Base-by-base conservation (phyloP, 1,140 invertebrate species). In the Coelopa frigida region DNA sequence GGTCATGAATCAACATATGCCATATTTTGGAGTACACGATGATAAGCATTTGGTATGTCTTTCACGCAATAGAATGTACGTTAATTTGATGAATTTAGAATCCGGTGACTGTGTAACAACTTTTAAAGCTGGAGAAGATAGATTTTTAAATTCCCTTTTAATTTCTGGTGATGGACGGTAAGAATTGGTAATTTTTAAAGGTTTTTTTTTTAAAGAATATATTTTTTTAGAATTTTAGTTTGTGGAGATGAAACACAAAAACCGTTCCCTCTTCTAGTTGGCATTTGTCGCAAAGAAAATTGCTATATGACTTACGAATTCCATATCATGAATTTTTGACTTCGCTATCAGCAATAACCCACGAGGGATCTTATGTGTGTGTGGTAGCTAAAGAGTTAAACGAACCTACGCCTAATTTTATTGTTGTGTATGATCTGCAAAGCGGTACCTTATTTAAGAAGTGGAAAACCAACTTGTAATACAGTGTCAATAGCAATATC, bases 1-100 rank as follows among this genome's bases (percentile, higher is more conserved):
- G 26, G 87, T 91, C 3, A 90, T 93, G 85, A 91, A 91, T 73
- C 87, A 91, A 60, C 89, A 90, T 71, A 89, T 91, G 87, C 86
- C 89, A 26, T 90, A 81, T 65, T 92, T 84, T 71, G 87, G 86
- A 3, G 74, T 89, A 5, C 85, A 90, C 63, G 85, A 87, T 72
- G 65, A 78, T 31, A 77, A 79, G 15, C 87, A 89, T 67, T 70
- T 89, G 36, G 87, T 91, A 11, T 81, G 86, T 12, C 72, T 93
- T 12, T 87, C 87, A 2, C 73, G 89, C 31, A 91, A 91, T 70
- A 68, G 89, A 49, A 91, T 93, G 87, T 90, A 91, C 65, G 87
- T 92, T 31, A 90, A 92, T 71, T 76, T 93, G 45, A 88, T 90
- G 79, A 89, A 90, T 68, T 72, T 89, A 24, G 80, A 84, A 49